A percentile compares a stretch with the other conserved stretches of the same genome.
Conservation (phyloP, 2,113 vertebrate species). For the Neotoma lepida region DNA sequence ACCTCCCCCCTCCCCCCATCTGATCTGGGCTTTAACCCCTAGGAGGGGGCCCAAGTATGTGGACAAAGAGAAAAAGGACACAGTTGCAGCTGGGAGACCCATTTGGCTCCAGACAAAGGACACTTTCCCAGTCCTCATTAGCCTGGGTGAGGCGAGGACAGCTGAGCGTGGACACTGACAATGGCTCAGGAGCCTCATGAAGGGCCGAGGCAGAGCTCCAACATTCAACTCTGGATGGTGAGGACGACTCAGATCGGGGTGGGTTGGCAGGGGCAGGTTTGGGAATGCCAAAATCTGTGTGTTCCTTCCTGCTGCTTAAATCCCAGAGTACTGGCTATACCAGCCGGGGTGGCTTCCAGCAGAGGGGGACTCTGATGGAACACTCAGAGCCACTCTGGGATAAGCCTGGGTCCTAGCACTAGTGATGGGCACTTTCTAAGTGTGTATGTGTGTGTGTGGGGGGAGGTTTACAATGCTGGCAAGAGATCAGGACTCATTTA, state of each 20-base stretch:
- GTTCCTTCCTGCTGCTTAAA: neutral
- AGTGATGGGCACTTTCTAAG: too few relatives aligned
- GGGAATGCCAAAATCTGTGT: neutral
- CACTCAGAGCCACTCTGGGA: neutral
- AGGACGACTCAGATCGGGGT: neutral
- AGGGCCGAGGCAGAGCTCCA: neutral
- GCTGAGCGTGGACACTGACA: constrained; percentile 45
- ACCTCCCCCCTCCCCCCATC: neutral
- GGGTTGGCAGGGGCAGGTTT: neutral
- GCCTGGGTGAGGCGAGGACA: neutral
- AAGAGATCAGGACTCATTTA: neutral
- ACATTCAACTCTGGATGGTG: neutral
- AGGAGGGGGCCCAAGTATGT: neutral
- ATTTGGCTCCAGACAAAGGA: constrained; percentile 48
- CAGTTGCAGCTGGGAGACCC: neutral
- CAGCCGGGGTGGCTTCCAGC: too few relatives aligned
- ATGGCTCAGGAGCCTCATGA: neutral
- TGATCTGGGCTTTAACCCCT: neutral
- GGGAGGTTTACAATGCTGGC: neutral
- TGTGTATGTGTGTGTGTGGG: fast-evolving
- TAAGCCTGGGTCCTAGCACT: neutral
- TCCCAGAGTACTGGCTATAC: neutral
- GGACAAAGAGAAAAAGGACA: neutral
- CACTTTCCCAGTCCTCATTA: constrained; percentile 43
- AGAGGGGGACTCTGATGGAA: fast-evolving